Evolutionary conservation across 2,113 vertebrate genomes (phyloP).

Genomic region (Dolichallabes microphthalmus): DNA sequence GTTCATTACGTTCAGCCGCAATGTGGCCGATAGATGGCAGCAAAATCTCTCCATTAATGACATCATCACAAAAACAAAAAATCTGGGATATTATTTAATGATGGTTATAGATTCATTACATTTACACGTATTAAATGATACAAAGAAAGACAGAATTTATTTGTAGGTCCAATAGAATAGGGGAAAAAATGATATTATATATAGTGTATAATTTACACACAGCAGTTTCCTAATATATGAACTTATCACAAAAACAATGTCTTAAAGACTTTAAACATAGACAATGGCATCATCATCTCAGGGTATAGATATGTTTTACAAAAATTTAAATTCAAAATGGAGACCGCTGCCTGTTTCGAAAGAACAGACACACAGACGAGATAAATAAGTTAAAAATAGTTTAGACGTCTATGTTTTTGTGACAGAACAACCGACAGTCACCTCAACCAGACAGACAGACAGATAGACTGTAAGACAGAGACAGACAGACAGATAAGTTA

Average conservation of each 20-base stretch:
- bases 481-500: not conserved
- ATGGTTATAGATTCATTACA: not conserved
- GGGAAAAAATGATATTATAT: no score
- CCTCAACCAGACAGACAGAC: not conserved
- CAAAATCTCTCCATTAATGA: not conserved
- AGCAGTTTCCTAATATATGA: not conserved
- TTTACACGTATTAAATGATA: not conserved
- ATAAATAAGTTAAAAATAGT: no score
- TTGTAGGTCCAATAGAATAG: not conserved
- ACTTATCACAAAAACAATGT: not conserved
- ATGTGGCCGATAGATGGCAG: constrained; percentile 33
- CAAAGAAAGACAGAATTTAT: not conserved
- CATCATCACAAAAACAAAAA: not conserved
- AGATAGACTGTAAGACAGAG: not conserved
- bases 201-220: not conserved
- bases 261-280: not conserved
- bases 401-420: no score
- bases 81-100: no score
- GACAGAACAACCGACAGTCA: not conserved
- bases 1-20: no score
- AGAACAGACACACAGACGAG: not conserved
- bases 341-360: not conserved
- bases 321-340: not conserved
- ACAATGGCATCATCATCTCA: not conserved
- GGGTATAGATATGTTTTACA: not conserved